Evolutionary conservation across 2,888 invertebrate genomes (phyloP).

Genomic region (Polyploca ridens): DNA sequence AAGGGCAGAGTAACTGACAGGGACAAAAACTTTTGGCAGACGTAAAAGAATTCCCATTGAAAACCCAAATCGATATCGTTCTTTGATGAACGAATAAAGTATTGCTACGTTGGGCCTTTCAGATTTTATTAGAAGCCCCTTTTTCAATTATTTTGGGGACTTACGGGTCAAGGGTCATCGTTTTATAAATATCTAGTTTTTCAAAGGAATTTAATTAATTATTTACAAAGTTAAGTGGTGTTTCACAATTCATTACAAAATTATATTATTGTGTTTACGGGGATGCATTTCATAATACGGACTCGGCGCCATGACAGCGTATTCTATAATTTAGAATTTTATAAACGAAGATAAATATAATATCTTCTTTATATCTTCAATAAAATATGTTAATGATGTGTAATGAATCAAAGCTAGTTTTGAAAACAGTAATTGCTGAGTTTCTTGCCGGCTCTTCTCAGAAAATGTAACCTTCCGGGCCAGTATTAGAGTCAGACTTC

Average conservation of each 20-base stretch:
- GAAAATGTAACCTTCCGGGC: too few relatives aligned
- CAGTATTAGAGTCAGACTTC: too few relatives aligned
- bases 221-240: background rate
- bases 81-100: background rate
- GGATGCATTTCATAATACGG: too few relatives aligned
- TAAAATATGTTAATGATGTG: too few relatives aligned
- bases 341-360: too few relatives aligned
- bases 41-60: slow-evolving; percentile 6
- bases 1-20: background rate
- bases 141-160: background rate
- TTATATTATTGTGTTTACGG: too few relatives aligned
- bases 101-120: background rate
- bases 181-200: background rate
- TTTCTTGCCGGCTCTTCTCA: too few relatives aligned
- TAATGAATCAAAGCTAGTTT: too few relatives aligned
- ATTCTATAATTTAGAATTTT: too few relatives aligned
- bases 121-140: background rate
- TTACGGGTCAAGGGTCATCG: background rate
- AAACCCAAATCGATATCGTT: slow-evolving; percentile 7
- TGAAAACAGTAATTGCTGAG: too few relatives aligned
- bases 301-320: too few relatives aligned
- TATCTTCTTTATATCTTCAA: too few relatives aligned
- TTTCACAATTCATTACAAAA: background rate
- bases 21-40: slow-evolving; percentile 2
- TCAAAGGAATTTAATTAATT: background rate